phyloP scores from a whole-genome alignment of 2,888 invertebrate species.

The Chydorus sphaericus region DNA sequence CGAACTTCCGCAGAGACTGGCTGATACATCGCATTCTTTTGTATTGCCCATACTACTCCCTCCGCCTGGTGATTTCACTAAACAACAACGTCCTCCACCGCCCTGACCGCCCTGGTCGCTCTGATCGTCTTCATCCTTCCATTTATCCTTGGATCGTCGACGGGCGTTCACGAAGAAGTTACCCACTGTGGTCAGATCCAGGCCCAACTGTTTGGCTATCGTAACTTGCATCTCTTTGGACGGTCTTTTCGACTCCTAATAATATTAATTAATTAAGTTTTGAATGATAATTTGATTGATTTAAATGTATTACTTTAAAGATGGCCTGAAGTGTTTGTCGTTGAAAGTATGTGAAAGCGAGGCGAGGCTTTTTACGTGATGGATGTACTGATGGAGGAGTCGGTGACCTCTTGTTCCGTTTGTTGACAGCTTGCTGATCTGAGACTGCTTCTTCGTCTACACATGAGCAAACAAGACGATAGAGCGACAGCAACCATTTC shows the following conservation, averaged over 20 bases:
- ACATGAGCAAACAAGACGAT: too few relatives aligned
- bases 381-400: conserved; percentile 51
- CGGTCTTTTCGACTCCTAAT: conserved; percentile 93
- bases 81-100: too few relatives aligned
- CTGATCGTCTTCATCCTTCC: conserved; percentile 93
- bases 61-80: conserved; percentile 12
- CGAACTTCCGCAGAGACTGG: background rate
- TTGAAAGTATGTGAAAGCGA: conserved; percentile 99
- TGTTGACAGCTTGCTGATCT: too few relatives aligned
- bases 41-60: background rate
- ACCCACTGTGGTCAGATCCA: conserved; percentile 94
- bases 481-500: too few relatives aligned
- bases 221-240: conserved; percentile 99
- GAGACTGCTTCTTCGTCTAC: background rate
- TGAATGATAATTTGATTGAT: background rate
- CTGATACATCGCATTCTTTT: background rate
- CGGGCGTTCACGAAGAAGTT: conserved; percentile 99
- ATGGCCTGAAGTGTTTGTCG: conserved; percentile 99
- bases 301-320: conserved; percentile 63
- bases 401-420: conserved; percentile 88
- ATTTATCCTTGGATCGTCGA: conserved; percentile 91
- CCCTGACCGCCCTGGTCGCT: too few relatives aligned
- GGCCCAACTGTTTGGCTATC: conserved; percentile 88
- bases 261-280: conserved; percentile 19
- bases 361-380: conserved; percentile 96